Percentiles rank a stretch among this genome's conserved stretches.
phyloP scores from a whole-genome alignment of 64 coral and sea anemone species.

The Pocillopora verrucosa region DNA sequence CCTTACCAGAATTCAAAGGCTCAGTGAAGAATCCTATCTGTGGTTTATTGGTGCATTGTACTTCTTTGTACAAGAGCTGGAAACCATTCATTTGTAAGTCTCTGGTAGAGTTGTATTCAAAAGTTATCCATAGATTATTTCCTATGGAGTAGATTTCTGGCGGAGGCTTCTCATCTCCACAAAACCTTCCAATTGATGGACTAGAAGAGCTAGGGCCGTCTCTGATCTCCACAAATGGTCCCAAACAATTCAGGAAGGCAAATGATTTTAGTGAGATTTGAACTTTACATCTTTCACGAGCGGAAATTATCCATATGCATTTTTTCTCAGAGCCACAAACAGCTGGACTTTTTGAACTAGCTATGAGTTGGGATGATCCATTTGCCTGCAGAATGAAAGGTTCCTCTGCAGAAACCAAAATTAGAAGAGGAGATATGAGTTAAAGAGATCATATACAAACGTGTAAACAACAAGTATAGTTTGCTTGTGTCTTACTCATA shows the following conservation, averaged over 20 bases:
- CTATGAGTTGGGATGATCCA: neutral
- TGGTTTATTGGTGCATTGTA: neutral
- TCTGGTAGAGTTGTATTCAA: neutral
- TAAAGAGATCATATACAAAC: neutral
- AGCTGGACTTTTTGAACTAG: neutral
- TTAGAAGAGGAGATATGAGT: neutral
- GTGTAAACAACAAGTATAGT: neutral
- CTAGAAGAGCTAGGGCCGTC: constrained; percentile 6
- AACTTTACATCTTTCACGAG: neutral
- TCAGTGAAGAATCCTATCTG: neutral
- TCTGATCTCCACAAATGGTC: neutral
- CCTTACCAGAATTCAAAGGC: neutral
- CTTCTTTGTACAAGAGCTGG: neutral
- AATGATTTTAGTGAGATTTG: neutral
- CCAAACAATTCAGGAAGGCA: neutral
- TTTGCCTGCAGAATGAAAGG: neutral
- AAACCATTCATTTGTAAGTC: neutral
- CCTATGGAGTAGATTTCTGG: neutral
- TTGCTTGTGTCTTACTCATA: too few relatives aligned
- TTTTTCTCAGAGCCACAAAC: constrained; percentile 4
- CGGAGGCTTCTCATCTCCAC: constrained; percentile 7
- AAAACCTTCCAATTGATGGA: neutral
- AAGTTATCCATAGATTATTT: neutral
- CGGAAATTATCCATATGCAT: neutral
- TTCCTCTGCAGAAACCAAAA: neutral